Evolutionary conservation across 2,797 vertebrate genomes (phyloP).

Genomic region (Helicolenus hilgendorfi): DNA sequence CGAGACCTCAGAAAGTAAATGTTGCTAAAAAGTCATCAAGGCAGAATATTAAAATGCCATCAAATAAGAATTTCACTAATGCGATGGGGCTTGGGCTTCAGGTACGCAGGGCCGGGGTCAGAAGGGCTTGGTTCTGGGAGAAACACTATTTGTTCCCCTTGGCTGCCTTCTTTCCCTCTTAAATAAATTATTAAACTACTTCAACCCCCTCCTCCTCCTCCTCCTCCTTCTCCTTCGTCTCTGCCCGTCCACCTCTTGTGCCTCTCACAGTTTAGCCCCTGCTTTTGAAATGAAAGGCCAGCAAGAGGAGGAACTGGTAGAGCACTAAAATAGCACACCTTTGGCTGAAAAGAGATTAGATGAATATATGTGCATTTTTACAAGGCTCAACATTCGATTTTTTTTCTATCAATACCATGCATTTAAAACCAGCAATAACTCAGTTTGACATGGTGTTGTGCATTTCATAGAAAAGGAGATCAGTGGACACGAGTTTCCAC

Average conservation of each 20-base stretch:
- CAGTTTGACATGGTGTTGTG: neutral
- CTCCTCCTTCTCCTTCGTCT: slow-evolving; percentile 76
- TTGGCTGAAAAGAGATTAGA: slow-evolving; percentile 52
- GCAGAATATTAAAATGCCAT: slow-evolving; percentile 99
- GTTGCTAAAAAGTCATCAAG: slow-evolving; percentile 99
- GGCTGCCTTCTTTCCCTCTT: slow-evolving; percentile 95
- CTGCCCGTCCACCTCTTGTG: slow-evolving; percentile 93
- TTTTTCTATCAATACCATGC: neutral
- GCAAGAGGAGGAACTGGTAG: slow-evolving; percentile 71
- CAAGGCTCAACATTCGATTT: neutral
- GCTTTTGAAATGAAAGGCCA: slow-evolving; percentile 89
- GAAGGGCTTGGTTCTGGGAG: slow-evolving; percentile 96
- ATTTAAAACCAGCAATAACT: neutral
- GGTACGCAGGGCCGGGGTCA: slow-evolving; percentile 95
- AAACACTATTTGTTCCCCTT: slow-evolving; percentile 99
- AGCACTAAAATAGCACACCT: slow-evolving; percentile 65
- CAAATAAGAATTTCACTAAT: slow-evolving; percentile 99
- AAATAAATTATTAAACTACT: slow-evolving; percentile 94
- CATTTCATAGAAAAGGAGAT: slow-evolving; percentile 59
- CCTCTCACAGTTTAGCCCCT: slow-evolving; percentile 93
- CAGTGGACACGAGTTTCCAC: slow-evolving; percentile 43
- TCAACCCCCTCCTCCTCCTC: slow-evolving; percentile 89
- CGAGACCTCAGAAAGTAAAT: slow-evolving; percentile 99
- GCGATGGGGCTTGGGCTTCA: slow-evolving; percentile 97
- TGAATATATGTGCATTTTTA: slow-evolving; percentile 47